Conservation (phyloP, 1,140 invertebrate species). For the Trichonephila inaurata region DNA sequence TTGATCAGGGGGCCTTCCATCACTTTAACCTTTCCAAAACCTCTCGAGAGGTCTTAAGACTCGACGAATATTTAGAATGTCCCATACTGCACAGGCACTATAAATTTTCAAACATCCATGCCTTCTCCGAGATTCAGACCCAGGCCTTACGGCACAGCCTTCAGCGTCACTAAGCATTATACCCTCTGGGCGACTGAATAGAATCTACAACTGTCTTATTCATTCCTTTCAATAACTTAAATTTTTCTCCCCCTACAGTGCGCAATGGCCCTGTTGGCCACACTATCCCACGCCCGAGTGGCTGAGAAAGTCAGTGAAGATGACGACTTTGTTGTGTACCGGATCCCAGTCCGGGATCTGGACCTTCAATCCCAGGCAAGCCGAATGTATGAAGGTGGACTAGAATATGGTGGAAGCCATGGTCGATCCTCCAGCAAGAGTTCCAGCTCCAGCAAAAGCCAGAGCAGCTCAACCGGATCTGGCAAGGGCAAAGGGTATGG, state of each 20-base stretch:
- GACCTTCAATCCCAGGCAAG: constrained; percentile 61
- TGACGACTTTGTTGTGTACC: constrained; percentile 69
- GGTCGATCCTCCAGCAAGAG: constrained; percentile 69
- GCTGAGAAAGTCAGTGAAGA: constrained; percentile 75
- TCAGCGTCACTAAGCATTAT: no score
- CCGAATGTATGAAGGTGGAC: constrained; percentile 22
- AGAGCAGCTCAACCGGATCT: constrained; percentile 16
- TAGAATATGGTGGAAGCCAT: neutral
- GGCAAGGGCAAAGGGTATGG: constrained; percentile 67
- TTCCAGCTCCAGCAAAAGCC: constrained; percentile 55
- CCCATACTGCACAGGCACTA: no score
- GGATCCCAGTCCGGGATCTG: constrained; percentile 52
- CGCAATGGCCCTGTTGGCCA: neutral
- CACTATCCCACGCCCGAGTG: neutral
- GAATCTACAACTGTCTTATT: no score
- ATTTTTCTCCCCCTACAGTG: neutral
- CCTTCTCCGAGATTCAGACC: no score
- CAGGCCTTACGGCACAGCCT: no score
- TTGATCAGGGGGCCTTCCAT: no score
- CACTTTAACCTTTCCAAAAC: no score
- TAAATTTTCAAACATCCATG: no score
- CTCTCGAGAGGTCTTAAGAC: no score
- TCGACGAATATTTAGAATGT: no score
- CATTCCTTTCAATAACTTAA: no score
- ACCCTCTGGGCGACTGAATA: no score